Evolutionary conservation across 2,888 invertebrate genomes (phyloP).

Genomic region (Adelognathus sp.): DNA sequence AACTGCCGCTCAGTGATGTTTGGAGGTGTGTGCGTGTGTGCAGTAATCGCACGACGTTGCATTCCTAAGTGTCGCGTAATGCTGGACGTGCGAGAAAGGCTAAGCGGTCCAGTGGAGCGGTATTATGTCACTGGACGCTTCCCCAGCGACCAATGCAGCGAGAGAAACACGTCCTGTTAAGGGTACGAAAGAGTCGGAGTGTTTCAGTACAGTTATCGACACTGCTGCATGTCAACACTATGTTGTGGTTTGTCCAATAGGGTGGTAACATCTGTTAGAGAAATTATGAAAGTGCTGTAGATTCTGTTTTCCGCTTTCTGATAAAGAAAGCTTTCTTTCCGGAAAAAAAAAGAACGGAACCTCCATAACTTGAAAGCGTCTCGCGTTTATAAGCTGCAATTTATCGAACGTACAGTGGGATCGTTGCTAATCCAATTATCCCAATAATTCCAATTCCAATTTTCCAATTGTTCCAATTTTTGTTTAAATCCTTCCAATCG

Average conservation of each 20-base stretch:
- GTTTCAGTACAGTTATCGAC: not conserved
- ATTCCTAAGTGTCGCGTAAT: conserved; percentile 48
- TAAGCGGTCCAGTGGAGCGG: not conserved
- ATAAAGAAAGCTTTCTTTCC: not conserved
- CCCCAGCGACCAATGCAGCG: conserved; percentile 31
- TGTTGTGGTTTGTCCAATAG: not conserved
- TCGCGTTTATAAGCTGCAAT: too few species aligned
- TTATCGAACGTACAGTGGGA: too few species aligned
- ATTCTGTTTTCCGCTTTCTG: not conserved
- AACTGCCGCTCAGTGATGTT: not conserved
- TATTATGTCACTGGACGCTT: conserved; percentile 40
- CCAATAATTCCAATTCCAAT: too few species aligned
- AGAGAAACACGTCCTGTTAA: conserved; percentile 31
- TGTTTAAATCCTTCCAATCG: too few species aligned
- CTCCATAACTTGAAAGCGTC: too few species aligned
- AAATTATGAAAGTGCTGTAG: too few species aligned
- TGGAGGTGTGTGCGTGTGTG: not conserved
- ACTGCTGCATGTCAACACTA: not conserved
- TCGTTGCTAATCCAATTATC: too few species aligned
- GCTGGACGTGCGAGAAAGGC: conserved; percentile 16
- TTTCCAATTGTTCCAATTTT: too few species aligned
- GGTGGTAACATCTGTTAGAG: not conserved
- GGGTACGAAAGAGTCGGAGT: conserved; percentile 16
- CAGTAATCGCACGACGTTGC: conserved; percentile 7
- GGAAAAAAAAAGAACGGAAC: too few species aligned